phyloP scores from a whole-genome alignment of 2,113 vertebrate genomes.

The Donacobius atricapilla region DNA sequence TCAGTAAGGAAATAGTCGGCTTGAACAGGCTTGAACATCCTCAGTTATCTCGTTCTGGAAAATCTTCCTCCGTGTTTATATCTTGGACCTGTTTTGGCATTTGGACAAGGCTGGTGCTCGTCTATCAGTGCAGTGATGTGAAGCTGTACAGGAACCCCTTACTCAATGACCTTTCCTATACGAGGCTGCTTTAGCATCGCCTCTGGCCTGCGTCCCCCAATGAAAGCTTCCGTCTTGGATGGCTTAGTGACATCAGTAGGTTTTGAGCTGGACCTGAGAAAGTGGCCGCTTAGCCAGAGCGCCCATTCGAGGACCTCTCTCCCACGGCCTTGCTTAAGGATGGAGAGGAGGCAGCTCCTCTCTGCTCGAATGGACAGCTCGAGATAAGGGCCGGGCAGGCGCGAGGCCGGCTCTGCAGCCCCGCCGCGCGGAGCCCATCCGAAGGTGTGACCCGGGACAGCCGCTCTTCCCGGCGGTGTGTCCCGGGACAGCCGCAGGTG shows the following conservation, averaged over 20 bases:
- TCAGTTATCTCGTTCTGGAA: background rate
- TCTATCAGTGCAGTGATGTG: background rate
- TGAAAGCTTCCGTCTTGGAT: background rate
- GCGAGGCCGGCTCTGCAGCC: background rate
- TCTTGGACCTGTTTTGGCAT: background rate
- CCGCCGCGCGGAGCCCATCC: fast-evolving
- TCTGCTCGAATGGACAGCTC: fast-evolving
- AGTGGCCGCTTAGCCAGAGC: background rate
- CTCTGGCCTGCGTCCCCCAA: background rate
- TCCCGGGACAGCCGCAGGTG: too few relatives aligned
- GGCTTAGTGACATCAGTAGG: background rate
- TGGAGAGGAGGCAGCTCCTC: background rate
- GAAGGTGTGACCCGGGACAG: fast-evolving
- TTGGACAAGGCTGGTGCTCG: fast-evolving
- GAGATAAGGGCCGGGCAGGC: too few relatives aligned
- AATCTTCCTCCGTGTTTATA: background rate
- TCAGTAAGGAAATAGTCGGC: background rate
- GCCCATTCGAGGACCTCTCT: background rate
- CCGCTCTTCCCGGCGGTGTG: background rate
- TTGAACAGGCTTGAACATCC: background rate
- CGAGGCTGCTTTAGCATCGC: background rate
- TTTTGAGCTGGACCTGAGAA: background rate
- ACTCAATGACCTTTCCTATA: background rate
- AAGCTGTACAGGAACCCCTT: background rate
- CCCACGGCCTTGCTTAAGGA: background rate